A percentile compares a stretch with the other conserved stretches of the same genome.
Evolutionary conservation across 2,113 vertebrate genomes (phyloP).

Genomic region (Thamnophis sirtalis): DNA sequence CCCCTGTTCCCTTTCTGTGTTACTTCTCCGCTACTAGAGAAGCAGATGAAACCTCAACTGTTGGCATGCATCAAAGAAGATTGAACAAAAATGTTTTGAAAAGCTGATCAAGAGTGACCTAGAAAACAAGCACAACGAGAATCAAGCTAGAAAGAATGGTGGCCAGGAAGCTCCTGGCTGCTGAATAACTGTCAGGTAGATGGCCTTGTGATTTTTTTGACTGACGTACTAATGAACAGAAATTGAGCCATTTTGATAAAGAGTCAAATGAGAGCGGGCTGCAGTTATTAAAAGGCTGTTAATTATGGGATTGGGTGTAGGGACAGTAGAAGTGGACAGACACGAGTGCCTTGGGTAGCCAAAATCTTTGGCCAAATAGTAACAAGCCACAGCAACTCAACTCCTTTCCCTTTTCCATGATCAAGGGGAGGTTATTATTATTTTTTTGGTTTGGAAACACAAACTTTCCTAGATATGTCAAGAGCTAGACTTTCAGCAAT

Average conservation of each 20-base stretch:
- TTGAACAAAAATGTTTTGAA: background rate
- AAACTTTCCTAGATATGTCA: background rate
- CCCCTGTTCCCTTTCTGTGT: background rate
- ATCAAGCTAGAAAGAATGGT: background rate
- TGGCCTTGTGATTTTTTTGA: constrained; percentile 6
- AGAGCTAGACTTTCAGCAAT: background rate
- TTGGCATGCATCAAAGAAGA: background rate
- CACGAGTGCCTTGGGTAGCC: background rate
- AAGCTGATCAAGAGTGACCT: constrained; percentile 25
- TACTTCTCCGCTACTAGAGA: background rate
- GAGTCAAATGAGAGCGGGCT: background rate
- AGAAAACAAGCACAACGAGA: constrained; percentile 37
- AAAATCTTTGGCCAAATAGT: background rate
- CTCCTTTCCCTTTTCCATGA: background rate
- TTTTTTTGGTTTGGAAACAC: background rate
- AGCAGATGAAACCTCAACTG: background rate
- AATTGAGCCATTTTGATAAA: background rate
- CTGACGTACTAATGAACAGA: background rate
- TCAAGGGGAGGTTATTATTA: background rate
- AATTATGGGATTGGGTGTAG: background rate
- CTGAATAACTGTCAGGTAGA: background rate
- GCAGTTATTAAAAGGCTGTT: background rate
- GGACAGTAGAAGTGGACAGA: background rate
- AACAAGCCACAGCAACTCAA: background rate
- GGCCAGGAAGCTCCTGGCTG: background rate